phyloP scores from a whole-genome alignment of 2,797 vertebrate genomes.

The Danio aesculapii region DNA sequence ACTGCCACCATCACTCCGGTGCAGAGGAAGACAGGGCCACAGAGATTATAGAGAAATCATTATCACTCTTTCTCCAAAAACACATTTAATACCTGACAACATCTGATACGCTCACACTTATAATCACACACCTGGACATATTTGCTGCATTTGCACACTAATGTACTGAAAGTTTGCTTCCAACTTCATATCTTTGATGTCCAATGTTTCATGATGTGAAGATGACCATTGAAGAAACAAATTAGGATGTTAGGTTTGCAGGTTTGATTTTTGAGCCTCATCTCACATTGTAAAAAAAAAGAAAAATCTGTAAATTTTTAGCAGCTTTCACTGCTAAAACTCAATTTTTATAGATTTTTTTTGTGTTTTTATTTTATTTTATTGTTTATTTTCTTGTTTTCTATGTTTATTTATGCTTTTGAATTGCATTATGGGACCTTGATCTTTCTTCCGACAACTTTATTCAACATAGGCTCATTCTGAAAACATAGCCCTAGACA shows the following conservation, averaged over 20 bases:
- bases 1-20: conserved; percentile 79
- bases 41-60: conserved; percentile 81
- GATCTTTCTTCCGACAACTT: too few relatives aligned
- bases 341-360: too few relatives aligned
- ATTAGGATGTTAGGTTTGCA: neutral
- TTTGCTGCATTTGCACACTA: conserved; percentile 2
- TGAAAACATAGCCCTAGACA: too few relatives aligned
- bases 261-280: neutral
- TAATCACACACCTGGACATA: neutral
- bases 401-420: too few relatives aligned
- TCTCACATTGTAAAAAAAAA: too few relatives aligned
- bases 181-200: neutral
- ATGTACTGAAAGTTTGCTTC: neutral
- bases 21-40: conserved; percentile 76
- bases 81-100: conserved; percentile 80
- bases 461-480: too few relatives aligned
- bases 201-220: neutral
- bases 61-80: conserved; percentile 75
- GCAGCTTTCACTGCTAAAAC: too few relatives aligned
- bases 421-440: too few relatives aligned
- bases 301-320: too few relatives aligned
- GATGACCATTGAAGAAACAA: neutral
- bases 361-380: too few relatives aligned
- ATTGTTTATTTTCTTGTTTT: too few relatives aligned
- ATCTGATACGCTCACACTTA: conserved; percentile 59